Base-by-base conservation (phyloP, 2,888 invertebrate genomes). In the Amblyteles armatorius region DNA sequence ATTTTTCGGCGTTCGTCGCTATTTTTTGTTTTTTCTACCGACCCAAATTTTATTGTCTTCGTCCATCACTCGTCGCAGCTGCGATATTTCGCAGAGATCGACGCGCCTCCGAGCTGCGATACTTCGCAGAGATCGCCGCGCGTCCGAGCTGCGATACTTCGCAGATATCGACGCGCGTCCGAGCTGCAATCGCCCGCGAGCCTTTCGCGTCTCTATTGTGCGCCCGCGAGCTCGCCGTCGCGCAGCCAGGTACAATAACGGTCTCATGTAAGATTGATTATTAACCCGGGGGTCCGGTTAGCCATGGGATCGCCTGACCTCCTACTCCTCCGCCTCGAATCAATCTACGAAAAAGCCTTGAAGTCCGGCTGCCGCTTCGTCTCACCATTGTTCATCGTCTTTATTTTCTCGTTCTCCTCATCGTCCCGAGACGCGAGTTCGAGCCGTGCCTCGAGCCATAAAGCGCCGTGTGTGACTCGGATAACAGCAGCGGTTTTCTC, bases 291-390 rank as follows among this genome's bases (percentile, higher is more conserved):
- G 48, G 40, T 16, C 16, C 16, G 4, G 40, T 7, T 65, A 33
- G n/a, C 65, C n/a, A 57, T 57, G 33, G n/a, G 44, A 50, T 60
- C 26, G 68, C 36, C 19, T 44, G 40, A 22, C 29, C 22, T 29
- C 29, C 29, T 29, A 3, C 29, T 29, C 5, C 29, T 29, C 29
- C 29, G 5, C 4, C 29, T 29, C 26, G 33, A 67, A 72, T 78
- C 71, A 72, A 82, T 72, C 50, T 78, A 26, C 57, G 57, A 22
- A 52, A 77, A 71, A 82, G 57, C 78, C 82, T 78, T 78, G 82
- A 57, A 78, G 67, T 48, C 22, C 11, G 22, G 22, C 22, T 26
- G 9, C 36, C 55, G 4, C 55, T n/a, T 22, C 52, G 11, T n/a
- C 67, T 60, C 26, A 52, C 40, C 50, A 69, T 69, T 69, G 48